Conservation (phyloP, 2,888 invertebrate species). For the Merodon equestris region DNA sequence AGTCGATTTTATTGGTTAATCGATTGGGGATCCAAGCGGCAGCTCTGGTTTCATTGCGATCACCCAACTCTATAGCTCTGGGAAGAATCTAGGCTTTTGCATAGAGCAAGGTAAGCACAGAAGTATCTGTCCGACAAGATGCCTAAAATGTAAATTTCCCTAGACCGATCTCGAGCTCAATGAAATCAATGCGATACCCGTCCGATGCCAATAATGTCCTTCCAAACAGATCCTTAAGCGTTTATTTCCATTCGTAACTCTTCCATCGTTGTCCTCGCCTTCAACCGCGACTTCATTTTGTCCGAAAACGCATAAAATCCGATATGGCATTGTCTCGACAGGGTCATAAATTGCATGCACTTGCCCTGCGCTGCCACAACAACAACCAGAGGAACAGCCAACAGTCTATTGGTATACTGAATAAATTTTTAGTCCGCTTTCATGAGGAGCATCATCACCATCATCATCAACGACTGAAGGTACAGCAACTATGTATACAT, state of each 20-base stretch:
- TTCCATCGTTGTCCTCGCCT: conserved; percentile 45
- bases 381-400: conserved; percentile 30
- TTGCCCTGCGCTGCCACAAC: conserved; percentile 48
- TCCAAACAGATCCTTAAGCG: conserved; percentile 39
- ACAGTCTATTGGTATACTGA: conserved; percentile 40
- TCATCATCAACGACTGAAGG: conserved; percentile 19
- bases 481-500: too few species aligned
- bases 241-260: conserved; percentile 45
- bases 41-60: conserved; percentile 4
- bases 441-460: conserved; percentile 48
- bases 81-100: too few species aligned
- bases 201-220: conserved; percentile 58
- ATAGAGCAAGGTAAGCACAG: too few species aligned
- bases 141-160: conserved; percentile 55
- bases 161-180: conserved; percentile 26
- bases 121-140: conserved; percentile 3
- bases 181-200: conserved; percentile 9
- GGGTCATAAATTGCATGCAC: conserved; percentile 67
- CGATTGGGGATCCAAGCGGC: conserved; percentile 40
- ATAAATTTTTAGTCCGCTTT: conserved; percentile 59
- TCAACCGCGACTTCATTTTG: conserved; percentile 63
- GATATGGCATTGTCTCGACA: conserved; percentile 68
- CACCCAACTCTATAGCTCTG: too few species aligned
- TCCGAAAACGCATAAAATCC: conserved; percentile 65
- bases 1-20: conserved; percentile 53